Conservation (phyloP, 2,888 invertebrate species). For the Cephus runcator region DNA sequence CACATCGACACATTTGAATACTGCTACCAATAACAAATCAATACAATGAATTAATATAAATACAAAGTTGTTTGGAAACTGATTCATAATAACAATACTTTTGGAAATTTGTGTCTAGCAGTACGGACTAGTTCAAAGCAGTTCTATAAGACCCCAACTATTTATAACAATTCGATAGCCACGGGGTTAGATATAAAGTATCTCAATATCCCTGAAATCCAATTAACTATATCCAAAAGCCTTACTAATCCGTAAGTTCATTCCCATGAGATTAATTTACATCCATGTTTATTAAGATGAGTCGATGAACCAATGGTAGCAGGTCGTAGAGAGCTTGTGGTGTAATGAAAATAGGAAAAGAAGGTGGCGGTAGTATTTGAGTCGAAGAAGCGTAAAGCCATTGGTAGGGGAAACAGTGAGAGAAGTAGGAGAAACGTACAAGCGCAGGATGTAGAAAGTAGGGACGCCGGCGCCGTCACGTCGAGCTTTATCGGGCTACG, state of each 20-base stretch:
- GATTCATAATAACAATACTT: neutral
- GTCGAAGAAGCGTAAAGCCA: neutral
- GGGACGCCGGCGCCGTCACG: constrained; percentile 8
- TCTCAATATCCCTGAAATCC: neutral
- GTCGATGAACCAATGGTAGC: neutral
- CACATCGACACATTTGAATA: neutral
- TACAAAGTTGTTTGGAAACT: neutral
- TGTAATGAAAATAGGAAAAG: neutral
- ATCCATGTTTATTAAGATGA: too few species aligned
- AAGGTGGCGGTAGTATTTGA: neutral
- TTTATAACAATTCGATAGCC: neutral
- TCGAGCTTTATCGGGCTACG: constrained; percentile 3
- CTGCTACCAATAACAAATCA: neutral
- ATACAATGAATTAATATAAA: neutral
- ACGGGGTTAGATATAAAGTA: neutral
- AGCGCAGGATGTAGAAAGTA: constrained; percentile 8
- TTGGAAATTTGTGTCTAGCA: neutral
- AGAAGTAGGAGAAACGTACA: constrained; percentile 4
- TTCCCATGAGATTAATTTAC: neutral
- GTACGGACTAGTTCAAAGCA: neutral
- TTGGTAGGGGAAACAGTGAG: neutral
- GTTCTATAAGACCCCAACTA: neutral
- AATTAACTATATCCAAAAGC: neutral
- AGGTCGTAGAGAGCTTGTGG: neutral
- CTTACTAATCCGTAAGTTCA: neutral